Evolutionary conservation across 2,797 vertebrate genomes (phyloP).

Genomic region (Megaceryle alcyon): DNA sequence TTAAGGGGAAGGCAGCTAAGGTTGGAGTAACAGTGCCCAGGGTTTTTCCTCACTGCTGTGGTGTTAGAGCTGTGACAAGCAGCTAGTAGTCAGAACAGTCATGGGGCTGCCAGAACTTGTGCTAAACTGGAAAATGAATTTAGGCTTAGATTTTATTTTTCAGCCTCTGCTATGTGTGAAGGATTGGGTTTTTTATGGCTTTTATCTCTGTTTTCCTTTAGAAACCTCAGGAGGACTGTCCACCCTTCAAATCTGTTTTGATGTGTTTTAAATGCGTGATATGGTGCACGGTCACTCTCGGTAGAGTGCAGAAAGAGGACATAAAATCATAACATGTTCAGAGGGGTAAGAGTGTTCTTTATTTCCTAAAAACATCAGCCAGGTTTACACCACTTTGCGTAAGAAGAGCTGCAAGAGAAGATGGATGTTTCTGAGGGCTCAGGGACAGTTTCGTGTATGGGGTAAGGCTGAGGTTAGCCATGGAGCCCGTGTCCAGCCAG

Average conservation of each 20-base stretch:
- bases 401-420: constrained; percentile 5
- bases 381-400: background rate
- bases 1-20: background rate
- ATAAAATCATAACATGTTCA: background rate
- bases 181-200: background rate
- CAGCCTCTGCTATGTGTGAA: background rate
- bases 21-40: background rate
- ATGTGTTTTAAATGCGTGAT: background rate
- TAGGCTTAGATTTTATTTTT: constrained; percentile 23
- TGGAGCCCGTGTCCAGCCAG: constrained; percentile 31
- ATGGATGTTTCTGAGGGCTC: constrained; percentile 5
- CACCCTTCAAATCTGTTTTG: constrained; percentile 8
- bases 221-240: background rate
- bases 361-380: background rate
- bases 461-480: constrained; percentile 29
- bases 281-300: background rate
- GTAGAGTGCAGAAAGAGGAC: background rate
- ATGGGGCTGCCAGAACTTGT: background rate
- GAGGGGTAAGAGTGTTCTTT: background rate
- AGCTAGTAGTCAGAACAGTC: background rate
- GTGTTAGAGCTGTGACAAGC: background rate
- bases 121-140: background rate
- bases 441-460: background rate
- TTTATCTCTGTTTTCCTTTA: constrained; percentile 25
- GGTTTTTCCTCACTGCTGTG: background rate